Conservation (phyloP, 1,140 invertebrate species). For the Ceratosolen fusciceps region DNA sequence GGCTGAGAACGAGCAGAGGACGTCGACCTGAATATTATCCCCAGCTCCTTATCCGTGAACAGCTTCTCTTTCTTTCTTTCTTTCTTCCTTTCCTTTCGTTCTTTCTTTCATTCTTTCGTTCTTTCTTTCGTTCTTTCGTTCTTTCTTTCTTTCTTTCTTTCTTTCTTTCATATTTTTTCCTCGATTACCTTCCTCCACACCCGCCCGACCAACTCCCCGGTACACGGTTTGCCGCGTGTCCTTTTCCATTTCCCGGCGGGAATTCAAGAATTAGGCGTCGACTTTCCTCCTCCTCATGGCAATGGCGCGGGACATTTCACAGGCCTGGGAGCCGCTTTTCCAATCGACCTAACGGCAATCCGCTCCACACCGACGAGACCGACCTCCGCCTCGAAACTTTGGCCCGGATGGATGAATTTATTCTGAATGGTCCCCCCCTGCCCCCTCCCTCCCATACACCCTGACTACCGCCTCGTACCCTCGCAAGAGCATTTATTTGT, state of each 20-base stretch:
- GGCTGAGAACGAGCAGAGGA: constrained; percentile 26
- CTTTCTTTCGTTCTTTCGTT: not conserved
- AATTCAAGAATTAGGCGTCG: not conserved
- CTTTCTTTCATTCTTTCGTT: not conserved
- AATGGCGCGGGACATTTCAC: not conserved
- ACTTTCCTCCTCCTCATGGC: not conserved
- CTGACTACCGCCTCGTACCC: too few species aligned
- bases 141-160: not conserved
- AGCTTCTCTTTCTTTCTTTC: not conserved
- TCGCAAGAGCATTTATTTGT: too few species aligned
- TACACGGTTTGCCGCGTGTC: too few species aligned
- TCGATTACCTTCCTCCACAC: too few species aligned
- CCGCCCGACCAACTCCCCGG: too few species aligned
- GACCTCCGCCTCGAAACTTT: not conserved
- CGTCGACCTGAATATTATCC: constrained; percentile 45
- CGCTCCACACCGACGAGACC: not conserved
- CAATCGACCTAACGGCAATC: not conserved
- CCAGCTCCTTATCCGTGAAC: not conserved
- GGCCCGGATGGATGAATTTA: too few species aligned
- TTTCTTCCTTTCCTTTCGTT: constrained; percentile 5
- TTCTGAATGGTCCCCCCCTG: not conserved
- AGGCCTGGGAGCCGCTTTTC: not conserved
- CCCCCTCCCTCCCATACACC: not conserved
- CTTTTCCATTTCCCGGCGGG: constrained; percentile 9
- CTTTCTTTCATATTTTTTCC: not conserved